Percentiles rank a stretch among this genome's conserved stretches.
These are phyloP conservation scores for Laupala kohalensis DNA, from an alignment of 1,140 invertebrate genomes.

Conservation along the genomic window DNA sequence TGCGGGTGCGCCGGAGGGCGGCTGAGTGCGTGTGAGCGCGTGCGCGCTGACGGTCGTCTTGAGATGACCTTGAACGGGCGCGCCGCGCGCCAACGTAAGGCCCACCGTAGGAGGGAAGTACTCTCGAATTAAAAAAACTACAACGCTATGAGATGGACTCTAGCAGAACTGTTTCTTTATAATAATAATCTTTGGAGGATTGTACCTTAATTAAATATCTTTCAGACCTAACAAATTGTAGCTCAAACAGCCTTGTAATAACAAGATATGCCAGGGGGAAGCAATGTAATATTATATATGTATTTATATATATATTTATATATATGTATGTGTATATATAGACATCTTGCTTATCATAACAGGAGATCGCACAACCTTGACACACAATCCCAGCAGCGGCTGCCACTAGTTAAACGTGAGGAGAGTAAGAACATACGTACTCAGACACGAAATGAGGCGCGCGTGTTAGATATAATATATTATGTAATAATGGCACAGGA, in stretches of 20 bases:
- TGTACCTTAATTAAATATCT: not conserved
- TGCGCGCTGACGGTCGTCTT: too few species aligned
- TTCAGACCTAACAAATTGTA: not conserved
- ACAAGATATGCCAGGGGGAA: conserved; percentile 3
- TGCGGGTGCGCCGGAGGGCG: too few species aligned
- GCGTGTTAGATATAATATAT: not conserved
- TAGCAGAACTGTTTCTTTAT: not conserved
- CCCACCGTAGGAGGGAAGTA: not conserved
- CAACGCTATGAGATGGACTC: not conserved
- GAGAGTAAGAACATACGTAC: conserved; percentile 1
- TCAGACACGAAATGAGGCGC: not conserved
- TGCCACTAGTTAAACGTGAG: not conserved
- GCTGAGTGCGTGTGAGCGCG: too few species aligned
- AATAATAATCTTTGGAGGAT: not conserved
- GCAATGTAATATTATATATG: conserved; percentile 4
- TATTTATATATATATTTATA: not conserved
- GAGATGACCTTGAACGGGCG: not conserved
- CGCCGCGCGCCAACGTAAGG: not conserved
- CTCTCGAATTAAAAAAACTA: not conserved
- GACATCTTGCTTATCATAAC: not conserved
- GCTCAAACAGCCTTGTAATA: not conserved
- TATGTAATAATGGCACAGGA: conserved; percentile 13
- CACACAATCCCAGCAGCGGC: not conserved
- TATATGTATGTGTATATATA: not conserved
- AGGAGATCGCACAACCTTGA: not conserved